These are phyloP conservation scores for Eudyptes chrysolophus DNA, from an alignment of 2,113 vertebrate species.

Conservation along the genomic window DNA sequence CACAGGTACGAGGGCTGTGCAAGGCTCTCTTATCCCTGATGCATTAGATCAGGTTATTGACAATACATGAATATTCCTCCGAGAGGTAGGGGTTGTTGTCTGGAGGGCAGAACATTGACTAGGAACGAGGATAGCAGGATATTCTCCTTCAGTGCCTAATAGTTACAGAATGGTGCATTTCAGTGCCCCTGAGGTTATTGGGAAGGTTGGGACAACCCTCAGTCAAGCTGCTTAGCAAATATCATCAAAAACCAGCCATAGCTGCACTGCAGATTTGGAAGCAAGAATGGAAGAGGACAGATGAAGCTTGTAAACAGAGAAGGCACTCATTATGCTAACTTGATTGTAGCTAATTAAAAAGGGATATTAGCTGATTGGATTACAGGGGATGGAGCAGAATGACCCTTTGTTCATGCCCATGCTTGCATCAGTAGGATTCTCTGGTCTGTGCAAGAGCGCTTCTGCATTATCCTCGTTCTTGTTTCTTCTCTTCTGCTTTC, in stretches of 20 bases:
- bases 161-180: not conserved
- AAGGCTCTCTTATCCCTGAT: not conserved
- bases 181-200: not conserved
- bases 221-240: constrained; percentile 3
- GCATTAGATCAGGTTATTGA: not conserved
- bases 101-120: not conserved
- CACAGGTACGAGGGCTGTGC: not conserved
- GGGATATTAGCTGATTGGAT: constrained; percentile 66
- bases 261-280: constrained; percentile 23
- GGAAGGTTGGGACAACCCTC: not conserved
- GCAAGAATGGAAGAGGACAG: constrained; percentile 27
- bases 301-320: constrained; percentile 56
- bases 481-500: not conserved
- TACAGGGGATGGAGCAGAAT: constrained; percentile 58
- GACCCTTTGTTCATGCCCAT: constrained; percentile 58
- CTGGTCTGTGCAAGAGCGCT: not conserved
- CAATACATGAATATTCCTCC: not conserved
- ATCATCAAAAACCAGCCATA: not conserved
- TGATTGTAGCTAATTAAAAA: constrained; percentile 67
- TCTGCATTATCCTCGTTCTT: not conserved
- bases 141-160: not conserved
- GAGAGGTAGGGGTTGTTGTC: not conserved
- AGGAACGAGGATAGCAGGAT: not conserved
- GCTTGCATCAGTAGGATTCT: constrained; percentile 45
- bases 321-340: constrained; percentile 49